Percentiles rank a stretch among this genome's conserved stretches.
phyloP scores from a whole-genome alignment of 2,888 invertebrate species.

The Meloe dianella region DNA sequence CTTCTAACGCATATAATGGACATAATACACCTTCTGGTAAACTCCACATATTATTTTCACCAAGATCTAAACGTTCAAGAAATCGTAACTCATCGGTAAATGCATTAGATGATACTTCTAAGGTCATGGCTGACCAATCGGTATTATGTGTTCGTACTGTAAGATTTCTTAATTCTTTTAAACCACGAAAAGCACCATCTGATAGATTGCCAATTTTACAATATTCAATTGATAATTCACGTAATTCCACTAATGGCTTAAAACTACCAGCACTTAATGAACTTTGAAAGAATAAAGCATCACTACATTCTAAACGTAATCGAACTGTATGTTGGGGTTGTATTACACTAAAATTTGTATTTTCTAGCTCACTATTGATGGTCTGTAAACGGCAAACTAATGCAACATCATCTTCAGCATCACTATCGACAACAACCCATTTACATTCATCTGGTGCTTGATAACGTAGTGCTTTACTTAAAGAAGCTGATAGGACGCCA shows the following conservation, averaged over 20 bases:
- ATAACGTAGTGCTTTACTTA: constrained; percentile 70
- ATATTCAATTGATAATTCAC: constrained; percentile 79
- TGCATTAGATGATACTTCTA: constrained; percentile 76
- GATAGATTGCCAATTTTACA: constrained; percentile 84
- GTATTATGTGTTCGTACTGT: constrained; percentile 84
- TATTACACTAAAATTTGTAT: constrained; percentile 82
- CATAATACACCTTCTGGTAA: constrained; percentile 80
- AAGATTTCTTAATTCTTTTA: constrained; percentile 77
- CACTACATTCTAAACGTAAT: constrained; percentile 79
- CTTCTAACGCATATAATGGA: constrained; percentile 74
- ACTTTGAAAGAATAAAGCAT: constrained; percentile 81
- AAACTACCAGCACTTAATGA: constrained; percentile 79
- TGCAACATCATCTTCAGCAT: constrained; percentile 70
- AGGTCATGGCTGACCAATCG: constrained; percentile 81
- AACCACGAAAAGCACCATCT: constrained; percentile 81
- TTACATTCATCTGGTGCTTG: constrained; percentile 84
- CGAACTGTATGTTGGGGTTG: constrained; percentile 81
- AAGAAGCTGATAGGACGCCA: constrained; percentile 66
- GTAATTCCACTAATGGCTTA: constrained; percentile 75
- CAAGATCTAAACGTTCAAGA: constrained; percentile 76
- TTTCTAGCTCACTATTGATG: constrained; percentile 81
- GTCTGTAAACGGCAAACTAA: constrained; percentile 76
- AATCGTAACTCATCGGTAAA: constrained; percentile 76
- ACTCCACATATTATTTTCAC: constrained; percentile 81
- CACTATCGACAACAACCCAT: constrained; percentile 74